Percentiles rank a stretch among this genome's conserved stretches.
phyloP scores from a whole-genome alignment of 2,113 vertebrate species.

The Pterophyllum scalare region DNA sequence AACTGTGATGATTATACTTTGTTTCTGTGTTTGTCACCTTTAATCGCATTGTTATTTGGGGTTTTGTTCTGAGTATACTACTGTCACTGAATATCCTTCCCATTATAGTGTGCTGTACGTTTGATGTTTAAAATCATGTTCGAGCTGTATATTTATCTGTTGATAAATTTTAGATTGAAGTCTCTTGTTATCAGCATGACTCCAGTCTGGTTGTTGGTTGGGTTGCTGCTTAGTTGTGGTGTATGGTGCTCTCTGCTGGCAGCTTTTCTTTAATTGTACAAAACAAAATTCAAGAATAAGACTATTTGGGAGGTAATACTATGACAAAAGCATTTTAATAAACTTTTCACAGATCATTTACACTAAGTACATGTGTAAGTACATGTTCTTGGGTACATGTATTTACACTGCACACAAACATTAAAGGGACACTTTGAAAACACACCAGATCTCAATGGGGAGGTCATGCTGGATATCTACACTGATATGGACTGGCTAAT shows the following conservation, averaged over 20 bases:
- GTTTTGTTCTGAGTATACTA: constrained; percentile 81
- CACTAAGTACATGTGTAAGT: neutral
- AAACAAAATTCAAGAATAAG: neutral
- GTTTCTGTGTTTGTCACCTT: constrained; percentile 64
- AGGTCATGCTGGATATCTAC: too few relatives aligned
- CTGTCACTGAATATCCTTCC: constrained; percentile 83
- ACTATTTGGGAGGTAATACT: neutral
- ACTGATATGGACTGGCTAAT: too few relatives aligned
- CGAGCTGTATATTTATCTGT: constrained; percentile 83
- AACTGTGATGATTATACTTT: constrained; percentile 77
- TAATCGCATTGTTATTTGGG: constrained; percentile 70
- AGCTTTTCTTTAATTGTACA: neutral
- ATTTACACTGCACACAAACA: too few relatives aligned
- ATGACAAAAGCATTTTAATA: neutral
- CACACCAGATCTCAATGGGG: too few relatives aligned
- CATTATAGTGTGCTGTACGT: constrained; percentile 80
- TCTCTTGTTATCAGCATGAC: constrained; percentile 14
- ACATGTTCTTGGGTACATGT: neutral
- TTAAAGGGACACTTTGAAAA: too few relatives aligned
- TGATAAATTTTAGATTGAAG: constrained; percentile 80
- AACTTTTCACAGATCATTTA: neutral
- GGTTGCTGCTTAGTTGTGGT: neutral
- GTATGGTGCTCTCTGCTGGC: constrained; percentile 71
- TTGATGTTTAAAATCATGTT: constrained; percentile 79
- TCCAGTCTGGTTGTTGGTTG: neutral